Base-by-base conservation (phyloP, 2,888 invertebrate species). In the Melieria omissa region DNA sequence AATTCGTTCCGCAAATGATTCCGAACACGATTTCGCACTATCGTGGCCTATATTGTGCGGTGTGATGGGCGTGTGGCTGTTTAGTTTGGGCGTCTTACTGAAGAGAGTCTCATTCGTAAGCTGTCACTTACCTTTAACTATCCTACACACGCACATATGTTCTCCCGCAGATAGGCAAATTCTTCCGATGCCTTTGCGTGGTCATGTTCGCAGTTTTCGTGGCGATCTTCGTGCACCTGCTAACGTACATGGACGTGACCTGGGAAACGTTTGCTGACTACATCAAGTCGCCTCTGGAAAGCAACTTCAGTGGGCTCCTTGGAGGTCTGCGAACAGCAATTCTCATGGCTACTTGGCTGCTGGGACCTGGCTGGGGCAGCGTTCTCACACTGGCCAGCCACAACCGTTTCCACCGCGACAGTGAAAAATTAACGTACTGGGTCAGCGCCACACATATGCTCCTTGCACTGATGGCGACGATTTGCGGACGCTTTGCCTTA, bases 311-410 rank as follows among this genome's bases (percentile, higher is more conserved):
- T 0, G 75, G 64, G 4, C 73, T 80, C 4, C 46, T 68, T 29
- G 65, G 77, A 3, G 75, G 79, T 0, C 16, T 78, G 6, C 78
- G 78, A 9, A 77, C 75, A 12, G 80, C 79, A 49, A 78, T 82
- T 10, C 55, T 85, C 60, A 80, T 85, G 78, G 80, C 85, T 60
- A 83, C 81, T 63, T 95, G 93, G 85, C 93, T 95, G 0, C 90
- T 97, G 60, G 96, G 96, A 1, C 93, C 94, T 0, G 94, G 95
- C 1, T 94, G 94, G 92, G 95, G 95, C 44, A 93, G 93, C 16
- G 89, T 95, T 60, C 89, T 95, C 69, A 93, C 93, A 81, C 91
- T 94, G 91, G 93, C 95, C 65, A 95, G 95, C 83, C 95, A 93
- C 84, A 95, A 95, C 84, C 89, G 89, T 77, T 94, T 94, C 81